Evolutionary conservation across 2,888 invertebrate species (phyloP), one percentile per base, ranked within the genome.

Genomic region (Calameuta filiformis): DNA sequence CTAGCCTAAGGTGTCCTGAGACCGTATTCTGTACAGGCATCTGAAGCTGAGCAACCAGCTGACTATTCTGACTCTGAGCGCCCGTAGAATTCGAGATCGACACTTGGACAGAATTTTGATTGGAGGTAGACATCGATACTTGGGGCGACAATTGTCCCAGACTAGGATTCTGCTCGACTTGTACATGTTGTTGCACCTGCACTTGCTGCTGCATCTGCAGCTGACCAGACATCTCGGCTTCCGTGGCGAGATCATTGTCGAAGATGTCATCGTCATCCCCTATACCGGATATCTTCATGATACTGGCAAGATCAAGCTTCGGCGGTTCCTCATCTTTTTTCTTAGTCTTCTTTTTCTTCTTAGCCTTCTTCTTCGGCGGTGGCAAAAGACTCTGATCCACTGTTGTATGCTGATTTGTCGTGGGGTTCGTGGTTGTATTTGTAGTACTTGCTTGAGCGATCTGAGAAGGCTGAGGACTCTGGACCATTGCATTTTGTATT

Each of bases 201-300:
- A 40, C 40, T 40, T 40, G 56, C 23, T 56, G 56, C 56, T 56
- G 56, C 23, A 56, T 56, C 56, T 56, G 56, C 23, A 56, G 9
- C 56, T 56, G 56, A 56, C 56, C 56, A 73, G 85, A 76, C 34
- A 84, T 80, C 30, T 89, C 90, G 35, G 87, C 81, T 79, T 91
- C 90, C 31, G 85, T 81, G 69, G 85, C 82, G 73, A 90, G 84
- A 80, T 91, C 91, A 75, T 84, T 89, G 79, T 90, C 91, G 83
- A 93, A 93, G 73, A 94, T 92, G 82, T 94, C 94, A 82, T 95
- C 95, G 81, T 94, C 94, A 81, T 95, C 95, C 76, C 95, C 95
- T 81, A 94, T 95, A 78, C 95, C 94, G 75, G 95, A 95, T 80
- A 95, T 92, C 90, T 95, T 95, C 94, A 95, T 95, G 69, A 95